Evolutionary conservation across 2,888 invertebrate species (phyloP), one percentile per base, ranked within the genome.

Genomic region (Polietes domitor): DNA sequence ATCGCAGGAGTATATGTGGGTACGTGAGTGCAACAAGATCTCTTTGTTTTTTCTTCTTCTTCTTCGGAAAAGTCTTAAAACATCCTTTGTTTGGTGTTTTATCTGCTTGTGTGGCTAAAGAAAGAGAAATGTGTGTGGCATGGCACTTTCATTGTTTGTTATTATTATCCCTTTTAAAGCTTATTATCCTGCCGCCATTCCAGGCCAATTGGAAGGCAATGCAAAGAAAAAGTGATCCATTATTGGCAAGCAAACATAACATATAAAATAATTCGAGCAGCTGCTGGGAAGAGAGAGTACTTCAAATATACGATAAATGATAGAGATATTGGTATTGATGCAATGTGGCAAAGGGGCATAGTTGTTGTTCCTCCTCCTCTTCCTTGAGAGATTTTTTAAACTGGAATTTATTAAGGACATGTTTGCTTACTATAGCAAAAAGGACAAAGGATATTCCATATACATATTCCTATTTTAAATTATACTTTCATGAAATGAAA

Each of bases 111-210:
- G 32, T 28, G 61, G 21, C 65, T 17, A 65, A 65, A 17, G 41
- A 65, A 65, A 65, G 72, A 19, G 55, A 73, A 41, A 55, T 55
- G 37, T 37, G 19, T 72, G 72, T n/a, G n/a, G n/a, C n/a, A n/a
- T n/a, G n/a, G 72, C 72, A 73, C 72, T 50, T 70, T 50, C 24
- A 55, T 58, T 73, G 72, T 73, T 24, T 72, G 28, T 6, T 58
- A 17, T 19, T 73, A 41, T 73, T 73, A 73, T 73, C 24, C 72
- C 24, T 65, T 37, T 37, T 55, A 73, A 73, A 73, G 55, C 72
- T 73, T 73, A 73, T 73, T 73, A 73, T 55, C 55, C 37, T 24
- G 32, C n/a, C 32, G 71, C 28, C 9, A 53, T 10, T 47, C 28
- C 32, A 58, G 3, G 12, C 15, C 55, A 58, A 58, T 61, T n/a